Base-by-base conservation (phyloP, 35 echinoderm and acorn worm genomes). In the Lytechinus variegatus region DNA sequence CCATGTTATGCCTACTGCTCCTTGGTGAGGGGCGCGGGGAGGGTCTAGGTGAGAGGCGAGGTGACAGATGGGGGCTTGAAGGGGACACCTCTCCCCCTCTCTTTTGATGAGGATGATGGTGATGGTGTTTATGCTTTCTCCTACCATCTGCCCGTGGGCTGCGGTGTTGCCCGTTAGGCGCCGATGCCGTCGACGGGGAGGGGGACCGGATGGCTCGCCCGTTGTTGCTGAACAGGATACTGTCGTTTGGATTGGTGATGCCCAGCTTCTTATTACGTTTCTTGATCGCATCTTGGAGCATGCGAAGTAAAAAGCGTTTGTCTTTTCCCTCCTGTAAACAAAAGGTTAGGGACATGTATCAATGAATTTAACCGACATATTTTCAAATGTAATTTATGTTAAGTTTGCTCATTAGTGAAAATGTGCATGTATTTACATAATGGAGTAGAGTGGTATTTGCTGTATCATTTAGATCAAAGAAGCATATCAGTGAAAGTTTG, bases 261-360 rank as follows among this genome's bases (percentile, higher is more conserved):
- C 87, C 61, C 5, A 55, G 27, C 89, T 89, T 91, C 56, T 91
- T 90, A 54, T 96, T 93, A 10, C 57, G 95, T 54, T 96, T 96
- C 91, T 53, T 66, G 3, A 91, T 93, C 1, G 97, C 97, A 12
- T 96, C 94, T 72, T 98, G 97, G 21, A 97, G 94, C 96, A 97
- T 96, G 92, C 95, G 95, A 6, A 98, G 93, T 52, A 97, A 79
- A 95, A 98, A 98, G 5, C 92, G 91, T 44, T 98, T 98, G 89
- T 98, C 97, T 94, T 98, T 98, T 9, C 97, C 97, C 54, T 98
- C 97, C 96, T 96, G 86, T 11, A 96, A 92, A 44, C 53, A 27
- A 33, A 52, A 87, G 54, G 60, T 90, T 8, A 21, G 87, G 53
- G 27, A 52, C 52, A 53, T n/a, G n/a, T 24, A 52, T 66, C 9